Conservation (phyloP, 2,888 invertebrate genomes). For the Serrognathus titanus region DNA sequence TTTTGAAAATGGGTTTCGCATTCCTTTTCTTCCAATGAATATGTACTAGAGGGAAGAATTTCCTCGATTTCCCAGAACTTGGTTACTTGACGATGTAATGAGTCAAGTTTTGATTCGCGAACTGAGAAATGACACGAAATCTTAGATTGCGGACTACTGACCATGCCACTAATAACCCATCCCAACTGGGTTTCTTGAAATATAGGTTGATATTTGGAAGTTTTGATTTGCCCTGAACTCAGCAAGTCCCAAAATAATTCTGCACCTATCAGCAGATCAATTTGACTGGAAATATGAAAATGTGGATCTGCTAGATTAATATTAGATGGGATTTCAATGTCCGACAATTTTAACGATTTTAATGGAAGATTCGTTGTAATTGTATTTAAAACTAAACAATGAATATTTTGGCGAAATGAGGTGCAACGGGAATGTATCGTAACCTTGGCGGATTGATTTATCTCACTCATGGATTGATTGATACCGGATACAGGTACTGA, state of each 20-base stretch:
- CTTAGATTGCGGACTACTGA: background rate
- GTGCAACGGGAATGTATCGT: background rate
- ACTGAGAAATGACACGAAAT: too few species aligned
- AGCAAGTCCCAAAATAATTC: conserved; percentile 1
- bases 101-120: background rate
- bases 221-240: conserved; percentile 5
- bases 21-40: background rate
- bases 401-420: too few species aligned
- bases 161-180: too few species aligned
- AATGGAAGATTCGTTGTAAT: background rate
- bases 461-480: background rate
- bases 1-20: background rate
- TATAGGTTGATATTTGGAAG: background rate
- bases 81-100: background rate
- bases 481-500: background rate
- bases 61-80: background rate
- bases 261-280: conserved; percentile 20
- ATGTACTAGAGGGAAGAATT: background rate
- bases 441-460: background rate
- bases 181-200: conserved; percentile 18
- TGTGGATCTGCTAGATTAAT: conserved; percentile 18
- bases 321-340: conserved; percentile 7
- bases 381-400: background rate
- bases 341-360: background rate
- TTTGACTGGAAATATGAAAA: conserved; percentile 11